Conservation (phyloP, 1,140 invertebrate species). For the Dendroctonus valens region DNA sequence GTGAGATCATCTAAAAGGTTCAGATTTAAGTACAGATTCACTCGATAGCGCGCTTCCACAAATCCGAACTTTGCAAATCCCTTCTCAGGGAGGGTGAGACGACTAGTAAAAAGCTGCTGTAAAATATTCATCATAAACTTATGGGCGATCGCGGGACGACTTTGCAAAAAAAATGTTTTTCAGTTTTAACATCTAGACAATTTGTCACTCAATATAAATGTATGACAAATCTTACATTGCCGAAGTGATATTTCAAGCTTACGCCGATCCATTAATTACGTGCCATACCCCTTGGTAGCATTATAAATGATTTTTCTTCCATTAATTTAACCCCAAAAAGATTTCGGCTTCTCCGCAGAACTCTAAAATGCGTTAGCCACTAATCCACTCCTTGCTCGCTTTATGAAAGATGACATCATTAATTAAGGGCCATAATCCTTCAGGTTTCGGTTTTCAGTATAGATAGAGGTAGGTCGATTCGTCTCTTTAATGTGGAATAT, state of each 20-base stretch:
- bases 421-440: conserved; percentile 19
- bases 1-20: not conserved
- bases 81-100: not conserved
- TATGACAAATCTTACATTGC: conserved; percentile 1
- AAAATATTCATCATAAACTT: too few species aligned
- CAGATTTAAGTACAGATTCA: not conserved
- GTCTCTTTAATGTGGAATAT: too few species aligned
- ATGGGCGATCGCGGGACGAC: too few species aligned
- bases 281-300: conserved; percentile 13
- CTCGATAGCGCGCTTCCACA: not conserved
- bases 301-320: conserved; percentile 28
- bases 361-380: conserved; percentile 18
- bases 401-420: conserved; percentile 32
- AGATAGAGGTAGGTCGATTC: too few species aligned
- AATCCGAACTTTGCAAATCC: not conserved
- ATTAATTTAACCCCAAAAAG: conserved; percentile 26
- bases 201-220: conserved; percentile 10
- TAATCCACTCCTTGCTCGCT: conserved; percentile 26
- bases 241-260: conserved; percentile 16
- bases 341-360: conserved; percentile 9
- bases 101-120: not conserved
- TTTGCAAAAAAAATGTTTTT: too few species aligned
- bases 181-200: not conserved
- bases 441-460: conserved; percentile 6
- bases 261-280: conserved; percentile 15